phyloP scores from a whole-genome alignment of 1,140 invertebrate species.

The Drosophila sulfurigaster region DNA sequence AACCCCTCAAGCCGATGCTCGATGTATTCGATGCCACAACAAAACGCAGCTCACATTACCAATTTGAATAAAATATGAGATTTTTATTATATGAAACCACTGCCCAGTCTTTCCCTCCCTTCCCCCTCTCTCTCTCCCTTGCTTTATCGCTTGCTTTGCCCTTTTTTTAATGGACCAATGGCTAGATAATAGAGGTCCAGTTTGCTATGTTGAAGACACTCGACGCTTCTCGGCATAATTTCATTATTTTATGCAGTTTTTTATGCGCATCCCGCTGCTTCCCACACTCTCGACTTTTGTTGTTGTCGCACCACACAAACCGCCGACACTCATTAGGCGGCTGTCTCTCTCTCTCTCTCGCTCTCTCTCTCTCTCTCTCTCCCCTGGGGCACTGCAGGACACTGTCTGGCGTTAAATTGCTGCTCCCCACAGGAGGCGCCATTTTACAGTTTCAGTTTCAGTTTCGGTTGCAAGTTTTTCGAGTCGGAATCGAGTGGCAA shows the following conservation, averaged over 20 bases:
- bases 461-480: slow-evolving; percentile 27
- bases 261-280: neutral
- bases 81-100: slow-evolving; percentile 71
- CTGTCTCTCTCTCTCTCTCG: slow-evolving; percentile 34
- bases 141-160: neutral
- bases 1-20: neutral
- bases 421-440: neutral
- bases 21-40: neutral
- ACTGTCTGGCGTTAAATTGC: slow-evolving; percentile 48
- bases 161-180: slow-evolving; percentile 67
- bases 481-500: slow-evolving; percentile 14
- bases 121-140: neutral
- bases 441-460: slow-evolving; percentile 6
- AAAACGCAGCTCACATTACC: slow-evolving; percentile 67
- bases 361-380: slow-evolving; percentile 22
- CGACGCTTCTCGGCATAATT: slow-evolving; percentile 63
- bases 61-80: slow-evolving; percentile 85
- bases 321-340: slow-evolving; percentile 76
- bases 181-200: slow-evolving; percentile 70
- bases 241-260: slow-evolving; percentile 63
- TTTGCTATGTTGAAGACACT: slow-evolving; percentile 18
- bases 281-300: neutral
- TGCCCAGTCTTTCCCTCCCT: neutral
- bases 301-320: slow-evolving; percentile 52
- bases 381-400: slow-evolving; percentile 25